Evolutionary conservation across 1,140 invertebrate species (phyloP), one percentile per base, ranked within the genome.

Genomic region (Drosophila parvula): DNA sequence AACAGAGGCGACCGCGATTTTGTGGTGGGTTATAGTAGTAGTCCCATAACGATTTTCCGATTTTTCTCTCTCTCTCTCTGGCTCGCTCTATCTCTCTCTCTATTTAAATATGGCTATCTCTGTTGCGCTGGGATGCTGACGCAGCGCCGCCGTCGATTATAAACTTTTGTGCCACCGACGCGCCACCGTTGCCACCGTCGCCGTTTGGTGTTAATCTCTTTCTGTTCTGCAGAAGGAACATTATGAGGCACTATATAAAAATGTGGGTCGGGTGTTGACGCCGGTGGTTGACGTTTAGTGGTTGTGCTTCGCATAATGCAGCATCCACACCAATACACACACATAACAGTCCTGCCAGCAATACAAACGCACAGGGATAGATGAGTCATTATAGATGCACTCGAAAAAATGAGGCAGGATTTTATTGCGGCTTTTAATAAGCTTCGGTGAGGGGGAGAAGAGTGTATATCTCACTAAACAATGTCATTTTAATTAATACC

Each of bases 201-300:
- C 64, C 51, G 70, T 38, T 61, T 89, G 79, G 84, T 88, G 84
- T 88, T 88, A 88, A 88, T 88, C 84, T 84, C 84, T 51, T 67
- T 71, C 84, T 78, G 84, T 67, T 71, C 84, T 78, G 84, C 73
- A 76, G 71, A 78, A 68, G 85, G 84, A 88, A 89, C 63, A 88
- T 81, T 85, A 85, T 83, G 67, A 85, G 44, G 61, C 75, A 81
- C 75, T 78, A 68, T 77, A 57, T 64, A 57, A 77, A 61, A 77
- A 77, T 86, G 74, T 89, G 81, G 82, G 84, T 77, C 75, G 79
- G 74, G 64, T 79, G 84, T 75, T 78, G 84, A 84, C 69, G 84
- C 76, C 77, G 84, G 84, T 89, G 84, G 84, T 89, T 89, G 84
- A 89, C 85, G 84, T 89, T 84, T 89, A 89, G 82, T 86, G 82